A percentile compares a stretch with the other conserved stretches of the same genome.
Conservation (phyloP, 1,140 invertebrate genomes). For the Trinorchestia longiramus region DNA sequence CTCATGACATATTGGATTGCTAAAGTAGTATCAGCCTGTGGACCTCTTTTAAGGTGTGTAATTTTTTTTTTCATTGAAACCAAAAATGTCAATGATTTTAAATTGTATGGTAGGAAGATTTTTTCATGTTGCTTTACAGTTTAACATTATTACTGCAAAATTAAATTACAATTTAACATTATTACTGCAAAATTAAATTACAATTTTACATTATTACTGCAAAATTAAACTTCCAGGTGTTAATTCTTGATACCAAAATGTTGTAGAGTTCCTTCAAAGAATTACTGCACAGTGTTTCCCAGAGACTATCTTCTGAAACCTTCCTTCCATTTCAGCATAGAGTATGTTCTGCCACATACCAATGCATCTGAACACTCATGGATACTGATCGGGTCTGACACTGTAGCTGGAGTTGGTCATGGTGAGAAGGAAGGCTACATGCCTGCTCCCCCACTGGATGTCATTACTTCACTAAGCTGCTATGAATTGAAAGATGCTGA, state of each 20-base stretch:
- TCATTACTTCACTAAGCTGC: neutral
- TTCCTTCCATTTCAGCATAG: neutral
- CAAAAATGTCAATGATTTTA: neutral
- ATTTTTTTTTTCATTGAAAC: neutral
- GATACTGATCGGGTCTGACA: neutral
- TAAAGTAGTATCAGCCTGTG: neutral
- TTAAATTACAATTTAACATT: neutral
- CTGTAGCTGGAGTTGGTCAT: neutral
- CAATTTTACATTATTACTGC: neutral
- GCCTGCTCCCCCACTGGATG: neutral
- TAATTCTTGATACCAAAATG: neutral
- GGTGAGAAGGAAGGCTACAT: neutral
- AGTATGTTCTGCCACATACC: neutral
- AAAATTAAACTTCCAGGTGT: no score
- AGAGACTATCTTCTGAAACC: neutral
- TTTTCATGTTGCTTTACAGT: no score
- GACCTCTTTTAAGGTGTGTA: neutral
- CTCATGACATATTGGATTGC: neutral
- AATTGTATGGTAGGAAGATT: no score
- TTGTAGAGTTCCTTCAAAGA: neutral
- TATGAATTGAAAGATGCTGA: neutral
- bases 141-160: no score
- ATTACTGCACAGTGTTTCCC: neutral
- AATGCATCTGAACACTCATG: neutral
- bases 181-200: no score